A percentile compares a stretch with the other conserved stretches of the same genome.
Evolutionary conservation across 1,140 invertebrate species (phyloP).

Genomic region (Pseudomyrmex sp.): DNA sequence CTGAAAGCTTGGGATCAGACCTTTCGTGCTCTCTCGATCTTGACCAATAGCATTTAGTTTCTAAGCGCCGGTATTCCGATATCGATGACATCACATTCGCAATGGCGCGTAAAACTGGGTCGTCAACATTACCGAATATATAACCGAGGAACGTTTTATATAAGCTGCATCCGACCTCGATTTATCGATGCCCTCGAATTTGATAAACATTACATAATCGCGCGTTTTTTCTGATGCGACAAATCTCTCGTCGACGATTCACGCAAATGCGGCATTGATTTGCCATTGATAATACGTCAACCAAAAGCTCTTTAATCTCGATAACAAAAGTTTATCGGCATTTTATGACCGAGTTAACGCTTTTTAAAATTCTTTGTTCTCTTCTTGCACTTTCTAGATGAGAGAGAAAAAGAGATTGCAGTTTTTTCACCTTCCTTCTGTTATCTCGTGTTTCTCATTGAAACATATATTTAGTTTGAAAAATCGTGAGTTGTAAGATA

Average conservation of each 20-base stretch:
- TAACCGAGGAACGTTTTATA: constrained; percentile 38
- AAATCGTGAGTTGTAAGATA: not conserved
- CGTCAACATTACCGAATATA: constrained; percentile 56
- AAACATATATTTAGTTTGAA: not conserved
- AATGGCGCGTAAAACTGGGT: constrained; percentile 35
- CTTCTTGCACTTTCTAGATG: not conserved
- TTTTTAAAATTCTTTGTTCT: no score
- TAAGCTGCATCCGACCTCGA: constrained; percentile 31
- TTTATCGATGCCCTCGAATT: constrained; percentile 23
- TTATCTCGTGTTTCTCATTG: not conserved
- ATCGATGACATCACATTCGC: constrained; percentile 2
- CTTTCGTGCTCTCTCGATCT: not conserved
- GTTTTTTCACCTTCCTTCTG: not conserved
- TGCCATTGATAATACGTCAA: not conserved
- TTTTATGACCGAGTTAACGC: not conserved
- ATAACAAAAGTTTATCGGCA: not conserved
- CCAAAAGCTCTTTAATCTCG: not conserved
- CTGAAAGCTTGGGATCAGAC: not conserved
- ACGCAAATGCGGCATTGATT: not conserved
- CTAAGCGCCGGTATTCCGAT: constrained; percentile 26
- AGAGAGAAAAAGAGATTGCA: not conserved
- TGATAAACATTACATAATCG: constrained; percentile 6
- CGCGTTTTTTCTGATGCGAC: not conserved
- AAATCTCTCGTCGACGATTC: constrained; percentile 1
- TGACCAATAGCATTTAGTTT: constrained; percentile 1